Percentiles rank a stretch among this genome's conserved stretches.
phyloP scores from a whole-genome alignment of 2,113 vertebrate genomes.

The Cricetomys ansorgei region DNA sequence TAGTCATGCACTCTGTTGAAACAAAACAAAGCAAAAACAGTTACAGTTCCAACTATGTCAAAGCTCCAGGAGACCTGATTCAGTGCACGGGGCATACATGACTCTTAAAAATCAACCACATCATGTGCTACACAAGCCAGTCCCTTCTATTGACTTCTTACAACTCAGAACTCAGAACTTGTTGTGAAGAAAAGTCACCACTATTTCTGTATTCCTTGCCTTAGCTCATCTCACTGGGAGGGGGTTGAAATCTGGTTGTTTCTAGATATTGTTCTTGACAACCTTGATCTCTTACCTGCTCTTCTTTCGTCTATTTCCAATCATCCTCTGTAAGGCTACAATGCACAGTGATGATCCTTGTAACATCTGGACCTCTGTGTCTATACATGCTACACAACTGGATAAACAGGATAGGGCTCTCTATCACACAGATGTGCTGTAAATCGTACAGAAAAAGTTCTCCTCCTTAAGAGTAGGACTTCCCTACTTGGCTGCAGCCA shows the following conservation, averaged over 20 bases:
- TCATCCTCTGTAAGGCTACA: neutral
- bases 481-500: neutral
- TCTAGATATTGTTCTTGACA: neutral
- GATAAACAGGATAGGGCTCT: neutral
- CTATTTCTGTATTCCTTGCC: neutral
- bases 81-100: rapidly evolving
- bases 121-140: neutral
- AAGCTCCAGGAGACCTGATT: neutral
- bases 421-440: neutral
- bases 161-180: neutral
- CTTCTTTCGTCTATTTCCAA: neutral
- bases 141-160: neutral
- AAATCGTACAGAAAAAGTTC: neutral
- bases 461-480: neutral
- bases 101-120: neutral
- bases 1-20: neutral
- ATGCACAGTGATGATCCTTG: neutral
- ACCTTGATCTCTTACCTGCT: neutral
- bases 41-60: neutral
- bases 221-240: neutral
- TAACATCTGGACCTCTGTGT: neutral
- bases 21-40: neutral
- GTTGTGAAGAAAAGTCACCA: neutral
- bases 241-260: neutral
- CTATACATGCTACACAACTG: neutral